Conservation (phyloP, 2,888 invertebrate species). For the Cosmia trapezina region DNA sequence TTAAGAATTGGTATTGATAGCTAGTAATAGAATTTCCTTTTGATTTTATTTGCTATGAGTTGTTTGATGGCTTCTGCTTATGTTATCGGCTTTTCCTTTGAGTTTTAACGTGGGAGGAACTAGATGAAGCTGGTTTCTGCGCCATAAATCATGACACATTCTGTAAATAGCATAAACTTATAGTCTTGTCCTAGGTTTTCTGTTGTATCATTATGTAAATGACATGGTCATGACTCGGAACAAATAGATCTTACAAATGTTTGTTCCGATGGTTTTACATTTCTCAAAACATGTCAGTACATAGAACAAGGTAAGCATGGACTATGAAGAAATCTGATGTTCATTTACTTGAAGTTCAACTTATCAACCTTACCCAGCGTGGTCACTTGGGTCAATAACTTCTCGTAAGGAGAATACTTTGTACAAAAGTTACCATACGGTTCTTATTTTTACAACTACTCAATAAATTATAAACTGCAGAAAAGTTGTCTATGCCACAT, state of each 20-base stretch:
- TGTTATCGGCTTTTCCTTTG: slow-evolving; percentile 40
- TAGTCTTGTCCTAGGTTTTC: slow-evolving; percentile 20
- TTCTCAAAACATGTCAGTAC: slow-evolving; percentile 9
- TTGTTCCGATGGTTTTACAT: slow-evolving; percentile 36
- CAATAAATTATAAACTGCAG: background rate
- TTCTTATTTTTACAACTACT: background rate
- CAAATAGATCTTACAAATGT: slow-evolving; percentile 37
- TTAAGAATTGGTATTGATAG: slow-evolving; percentile 61
- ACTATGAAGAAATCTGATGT: slow-evolving; percentile 8
- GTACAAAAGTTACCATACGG: background rate
- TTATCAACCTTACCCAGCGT: background rate
- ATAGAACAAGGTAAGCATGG: slow-evolving; percentile 18
- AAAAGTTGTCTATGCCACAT: no score
- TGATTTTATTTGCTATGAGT: slow-evolving; percentile 50
- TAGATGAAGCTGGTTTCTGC: slow-evolving; percentile 8
- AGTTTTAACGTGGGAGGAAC: slow-evolving; percentile 25
- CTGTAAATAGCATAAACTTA: slow-evolving; percentile 5
- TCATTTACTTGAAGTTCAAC: slow-evolving; percentile 13
- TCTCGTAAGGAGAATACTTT: no score
- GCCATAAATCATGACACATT: slow-evolving; percentile 11
- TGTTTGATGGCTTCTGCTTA: slow-evolving; percentile 37
- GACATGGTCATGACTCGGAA: slow-evolving; percentile 34
- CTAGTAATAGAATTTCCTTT: slow-evolving; percentile 61
- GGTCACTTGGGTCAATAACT: background rate
- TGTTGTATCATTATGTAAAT: slow-evolving; percentile 28